Evolutionary conservation across 2,797 vertebrate genomes (phyloP), one percentile per base, ranked within the genome.

Genomic region (Phrynocephalus forsythii): DNA sequence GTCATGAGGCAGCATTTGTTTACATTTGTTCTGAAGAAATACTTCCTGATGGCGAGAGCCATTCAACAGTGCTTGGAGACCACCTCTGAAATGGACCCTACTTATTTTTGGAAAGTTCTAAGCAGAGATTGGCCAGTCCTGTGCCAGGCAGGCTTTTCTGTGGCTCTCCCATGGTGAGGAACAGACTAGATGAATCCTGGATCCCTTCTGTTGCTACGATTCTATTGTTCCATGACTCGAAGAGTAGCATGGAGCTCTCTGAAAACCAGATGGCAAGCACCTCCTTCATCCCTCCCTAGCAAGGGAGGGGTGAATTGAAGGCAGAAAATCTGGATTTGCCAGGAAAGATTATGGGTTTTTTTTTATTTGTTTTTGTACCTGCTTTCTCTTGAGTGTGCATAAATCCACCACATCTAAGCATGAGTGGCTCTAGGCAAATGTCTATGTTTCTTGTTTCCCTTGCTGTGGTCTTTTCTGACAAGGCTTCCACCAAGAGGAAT

Each of bases 361-460:
- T 0, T 0, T 0, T 0, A 30, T 92, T 91, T 30, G 22, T 85
- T 86, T 84, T 86, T 60, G 76, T 79, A 83, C 89, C 28, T n/a
- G 5, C 18, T 73, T 84, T 87, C 86, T 90, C 93, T 83, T 6
- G 24, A 60, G 0, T 90, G 48, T 90, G 89, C 89, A 86, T 82
- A 82, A 89, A 90, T 69, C 91, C 82, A 84, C 24, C 0, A 82
- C 81, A 85, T 79, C 48, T 79, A 63, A 48, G 63, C 26, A 9
- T 30, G 4, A 9, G 38, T 71, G 52, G 81, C 88, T 90, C 83
- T 83, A 44, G 84, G 87, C 86, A 80, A 89, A 90, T n/a, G 88
- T 83, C 81, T 86, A 91, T 87, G 91, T 81, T 85, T 92, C 80
- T 83, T 91, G 79, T 81, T 89, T 86, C 80, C 83, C 86, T 22